Base-by-base conservation (phyloP, 1,140 invertebrate genomes). In the Drosophila erecta region DNA sequence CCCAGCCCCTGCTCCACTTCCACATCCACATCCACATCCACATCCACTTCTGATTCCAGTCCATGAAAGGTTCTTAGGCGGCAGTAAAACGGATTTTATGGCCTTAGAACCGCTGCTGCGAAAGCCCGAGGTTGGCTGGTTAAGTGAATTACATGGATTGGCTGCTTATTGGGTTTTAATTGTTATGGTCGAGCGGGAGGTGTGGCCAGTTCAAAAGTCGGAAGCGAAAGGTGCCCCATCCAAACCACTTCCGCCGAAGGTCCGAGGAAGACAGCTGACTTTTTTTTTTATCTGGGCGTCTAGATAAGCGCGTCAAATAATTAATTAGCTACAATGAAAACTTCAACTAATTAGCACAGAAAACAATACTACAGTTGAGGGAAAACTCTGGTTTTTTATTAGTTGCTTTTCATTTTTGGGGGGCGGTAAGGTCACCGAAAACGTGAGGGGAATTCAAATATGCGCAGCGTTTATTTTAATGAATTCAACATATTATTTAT, bases 221-320 rank as follows among this genome's bases (percentile, higher is more conserved):
- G 76, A 87, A 83, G 84, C 66, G 43, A 17, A 24, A 43, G 67
- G 76, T 35, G 46, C 61, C 61, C 43, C 64, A 10, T 35, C 65
- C 60, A 20, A 14, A 43, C 43, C 61, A 80, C 71, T 85, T 85
- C 76, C 76, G 76, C 56, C 76, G 43, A 41, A 61, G 43, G 47
- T 49, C 64, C 22, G 46, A 79, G 73, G 30, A 79, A 76, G 20
- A 40, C 40, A 20, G 11, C 35, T 8, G 24, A 54, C 43, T 43
- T 53, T 67, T 67, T 67, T 43, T 53, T 67, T 67, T 67, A 57
- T 75, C 75, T 64, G 62, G 60, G 47, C 30, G 65, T 61, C 47
- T 53, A 89, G 79, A 87, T 87, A 87, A 87, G 79, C 83, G 84
- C 83, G 83, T 87, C 84, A 87, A 79, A 89, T 80, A 89, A 89